Base-by-base conservation (phyloP, 2,113 vertebrate genomes). In the Neomonachus schauinslandi region DNA sequence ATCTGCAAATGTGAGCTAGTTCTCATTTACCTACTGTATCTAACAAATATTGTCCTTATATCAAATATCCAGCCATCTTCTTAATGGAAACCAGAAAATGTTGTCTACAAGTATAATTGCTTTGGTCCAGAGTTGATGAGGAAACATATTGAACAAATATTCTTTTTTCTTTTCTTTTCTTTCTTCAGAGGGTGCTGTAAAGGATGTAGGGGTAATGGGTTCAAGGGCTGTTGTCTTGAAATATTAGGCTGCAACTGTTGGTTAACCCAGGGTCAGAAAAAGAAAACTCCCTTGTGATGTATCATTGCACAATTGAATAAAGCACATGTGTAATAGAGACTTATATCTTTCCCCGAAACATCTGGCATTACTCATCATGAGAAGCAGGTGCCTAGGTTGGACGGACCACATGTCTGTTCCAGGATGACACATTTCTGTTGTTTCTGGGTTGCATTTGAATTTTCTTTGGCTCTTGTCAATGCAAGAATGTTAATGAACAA, bases 371-470 rank as follows among this genome's bases (percentile, higher is more conserved):
- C 81, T 98, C 96, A 97, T 94, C 72, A 57, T 93, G 72, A 74
- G 76, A 91, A 97, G 94, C 94, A 97, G 92, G 94, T 98, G 92
- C 71, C 80, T 95, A 91, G 33, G 67, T 84, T 98, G 85, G 92
- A 96, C 12, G 69, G 93, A 77, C 59, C 85, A 93, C 63, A 89
- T 89, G 77, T 96, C 87, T 79, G 21, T 97, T 97, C 81, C 67
- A 96, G 84, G 49, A 96, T 97, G 96, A 98, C 95, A 97, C 46
- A 94, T 95, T 93, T 89, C 53, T 98, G 80, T 97, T 98, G 65
- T 98, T 97, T 97, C 96, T 98, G 71, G 92, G 88, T 91, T 93
- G 36, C 55, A 77, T 81, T 82, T 96, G 67, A 87, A 86, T 97
- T 98, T 95, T 95, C 33, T 94, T 97, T 97, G 96, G 96, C 95